Percentiles rank a stretch among this genome's conserved stretches.
Conservation (phyloP, 92 coral and sea anemone species). For the Plumapathes pennacea region DNA sequence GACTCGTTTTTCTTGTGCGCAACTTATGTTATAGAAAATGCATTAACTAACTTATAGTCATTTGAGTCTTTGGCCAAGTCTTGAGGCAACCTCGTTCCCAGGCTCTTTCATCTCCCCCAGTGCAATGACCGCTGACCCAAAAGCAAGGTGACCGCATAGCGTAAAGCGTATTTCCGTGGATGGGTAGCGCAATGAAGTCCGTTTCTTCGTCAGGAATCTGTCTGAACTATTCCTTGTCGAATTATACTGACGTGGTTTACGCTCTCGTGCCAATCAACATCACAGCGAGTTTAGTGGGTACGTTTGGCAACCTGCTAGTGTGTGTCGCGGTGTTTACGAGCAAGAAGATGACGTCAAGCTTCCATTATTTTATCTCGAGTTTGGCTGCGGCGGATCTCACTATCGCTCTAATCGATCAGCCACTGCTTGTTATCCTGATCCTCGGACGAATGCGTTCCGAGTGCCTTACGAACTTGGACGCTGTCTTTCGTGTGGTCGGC, state of each 20-base stretch:
- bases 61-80: too few species aligned
- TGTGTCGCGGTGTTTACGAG: slow-evolving; percentile 63
- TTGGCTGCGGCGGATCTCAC: slow-evolving; percentile 80
- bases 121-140: too few species aligned
- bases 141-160: too few species aligned
- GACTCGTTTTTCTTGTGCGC: too few species aligned
- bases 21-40: too few species aligned
- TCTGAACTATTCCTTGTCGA: not conserved
- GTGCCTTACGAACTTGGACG: slow-evolving; percentile 40
- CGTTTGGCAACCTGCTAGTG: slow-evolving; percentile 73
- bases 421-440: slow-evolving; percentile 61
- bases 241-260: not conserved
- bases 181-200: too few species aligned
- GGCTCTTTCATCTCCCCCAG: too few species aligned
- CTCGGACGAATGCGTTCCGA: slow-evolving; percentile 28
- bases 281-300: slow-evolving; percentile 57
- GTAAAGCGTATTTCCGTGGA: too few species aligned
- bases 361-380: slow-evolving; percentile 67
- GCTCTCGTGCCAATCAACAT: slow-evolving; percentile 48
- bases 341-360: slow-evolving; percentile 47
- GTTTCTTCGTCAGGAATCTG: not conserved
- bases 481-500: slow-evolving; percentile 71
- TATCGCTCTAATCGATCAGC: slow-evolving; percentile 69
- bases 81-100: too few species aligned
- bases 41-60: too few species aligned